These are phyloP conservation scores for Ennomos quercinarius DNA, from an alignment of 2,888 invertebrate species.

Conservation along the genomic window DNA sequence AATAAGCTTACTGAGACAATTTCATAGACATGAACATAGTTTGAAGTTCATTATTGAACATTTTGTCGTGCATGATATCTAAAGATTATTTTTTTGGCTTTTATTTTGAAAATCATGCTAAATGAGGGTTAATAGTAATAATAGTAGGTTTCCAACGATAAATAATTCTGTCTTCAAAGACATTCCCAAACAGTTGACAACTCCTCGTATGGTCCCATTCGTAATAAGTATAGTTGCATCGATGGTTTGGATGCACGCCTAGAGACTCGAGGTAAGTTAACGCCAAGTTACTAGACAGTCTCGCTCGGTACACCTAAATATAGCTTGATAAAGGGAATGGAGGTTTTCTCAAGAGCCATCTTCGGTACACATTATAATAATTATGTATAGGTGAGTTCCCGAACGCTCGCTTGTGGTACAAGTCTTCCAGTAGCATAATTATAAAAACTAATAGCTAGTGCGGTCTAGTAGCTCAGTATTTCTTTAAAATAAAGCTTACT, in stretches of 20 bases:
- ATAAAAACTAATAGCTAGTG: too few species aligned
- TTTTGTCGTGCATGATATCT: neutral
- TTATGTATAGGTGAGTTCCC: conserved; percentile 38
- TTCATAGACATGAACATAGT: conserved; percentile 45
- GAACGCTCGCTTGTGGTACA: conserved; percentile 6
- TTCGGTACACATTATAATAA: conserved; percentile 14
- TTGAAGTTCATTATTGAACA: conserved; percentile 32
- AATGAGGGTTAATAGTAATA: too few species aligned
- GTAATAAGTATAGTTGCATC: too few species aligned
- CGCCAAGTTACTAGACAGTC: conserved; percentile 1
- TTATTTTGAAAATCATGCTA: too few species aligned
- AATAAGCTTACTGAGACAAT: conserved; percentile 53
- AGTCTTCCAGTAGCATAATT: neutral
- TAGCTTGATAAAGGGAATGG: conserved; percentile 17
- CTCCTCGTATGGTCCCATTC: too few species aligned
- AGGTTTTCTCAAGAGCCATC: conserved; percentile 56
- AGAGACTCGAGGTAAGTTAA: conserved; percentile 4
- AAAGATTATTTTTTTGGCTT: too few species aligned
- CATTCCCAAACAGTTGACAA: too few species aligned
- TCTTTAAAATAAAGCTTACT: too few species aligned
- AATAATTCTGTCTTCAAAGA: too few species aligned
- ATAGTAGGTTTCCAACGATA: too few species aligned
- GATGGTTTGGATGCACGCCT: conserved; percentile 4
- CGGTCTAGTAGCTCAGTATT: too few species aligned
- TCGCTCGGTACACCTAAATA: neutral